Evolutionary conservation across 2,888 invertebrate genomes (phyloP), one percentile per base, ranked within the genome.

Genomic region (Athrips mouffetella): DNA sequence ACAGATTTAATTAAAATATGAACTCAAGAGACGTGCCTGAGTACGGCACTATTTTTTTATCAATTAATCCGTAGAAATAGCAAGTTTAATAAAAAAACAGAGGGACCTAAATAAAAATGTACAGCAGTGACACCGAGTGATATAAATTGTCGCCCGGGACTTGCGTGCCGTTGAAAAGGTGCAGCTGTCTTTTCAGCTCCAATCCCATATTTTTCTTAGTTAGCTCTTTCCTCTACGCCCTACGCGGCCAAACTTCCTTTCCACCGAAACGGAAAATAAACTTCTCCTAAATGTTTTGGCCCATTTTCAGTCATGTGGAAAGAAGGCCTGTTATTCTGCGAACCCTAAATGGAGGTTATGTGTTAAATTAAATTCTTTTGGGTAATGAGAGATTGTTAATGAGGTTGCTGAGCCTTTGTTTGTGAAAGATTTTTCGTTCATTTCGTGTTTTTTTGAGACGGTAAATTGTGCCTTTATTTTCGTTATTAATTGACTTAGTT

Each of bases 81-180:
- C n/a, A n/a, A n/a, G n/a, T n/a, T n/a, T n/a, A n/a, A n/a, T n/a
- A n/a, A n/a, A n/a, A n/a, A n/a, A n/a, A n/a, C n/a, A n/a, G n/a
- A n/a, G n/a, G n/a, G n/a, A n/a, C n/a, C n/a, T n/a, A n/a, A n/a
- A n/a, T n/a, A n/a, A n/a, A n/a, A n/a, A n/a, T n/a, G n/a, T n/a
- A n/a, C n/a, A n/a, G n/a, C 25, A 25, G 72, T 72, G 70, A 72
- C 60, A 65, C 67, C 72, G 72, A 78, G 73, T 77, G 71, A 74
- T 73, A 78, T 76, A 77, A 78, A 79, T 77, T 70, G 77, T 69
- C 57, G 59, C 65, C 57, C 56, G 15, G 62, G 59, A 58, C 53
- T 53, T 51, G 48, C 48, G 42, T 41, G 48, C 23, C 25, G 41
- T 5, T 33, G 23, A 13, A 23, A 48, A 48, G 48, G 44, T 48